A percentile compares a stretch with the other conserved stretches of the same genome.
Evolutionary conservation across 1,140 invertebrate species (phyloP).

Genomic region (Stegodyphus dumicola): DNA sequence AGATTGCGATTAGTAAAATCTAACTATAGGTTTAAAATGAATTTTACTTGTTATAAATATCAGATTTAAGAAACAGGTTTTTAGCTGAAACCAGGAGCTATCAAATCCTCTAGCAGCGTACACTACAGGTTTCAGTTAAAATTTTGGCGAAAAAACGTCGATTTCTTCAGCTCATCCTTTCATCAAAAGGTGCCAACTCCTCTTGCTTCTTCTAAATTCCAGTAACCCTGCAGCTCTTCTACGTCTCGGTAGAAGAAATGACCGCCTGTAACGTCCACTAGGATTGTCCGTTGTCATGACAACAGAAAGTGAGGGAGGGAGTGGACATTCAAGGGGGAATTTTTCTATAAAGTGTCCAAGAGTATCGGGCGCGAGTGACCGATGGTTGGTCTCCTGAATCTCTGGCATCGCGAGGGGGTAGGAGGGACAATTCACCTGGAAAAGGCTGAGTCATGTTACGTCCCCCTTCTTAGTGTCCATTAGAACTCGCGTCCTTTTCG

Average conservation of each 20-base stretch:
- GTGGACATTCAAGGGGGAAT: constrained; percentile 15
- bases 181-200: neutral
- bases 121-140: neutral
- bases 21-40: no score
- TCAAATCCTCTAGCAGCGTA: no score
- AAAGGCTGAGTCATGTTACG: constrained; percentile 44
- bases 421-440: constrained; percentile 39
- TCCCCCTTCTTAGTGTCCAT: neutral
- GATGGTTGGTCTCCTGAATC: constrained; percentile 25
- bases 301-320: constrained; percentile 23
- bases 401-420: neutral
- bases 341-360: constrained; percentile 59
- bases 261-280: constrained; percentile 58
- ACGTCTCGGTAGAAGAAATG: constrained; percentile 49
- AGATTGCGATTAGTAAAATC: no score
- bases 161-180: neutral
- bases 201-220: neutral
- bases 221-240: constrained; percentile 22
- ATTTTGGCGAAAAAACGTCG: neutral
- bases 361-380: constrained; percentile 52
- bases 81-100: no score
- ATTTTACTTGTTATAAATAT: no score
- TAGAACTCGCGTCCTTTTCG: neutral
- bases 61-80: no score
- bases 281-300: constrained; percentile 55